These are phyloP conservation scores for Montipora cactus DNA, from an alignment of 64 coral and sea anemone genomes.

Conservation along the genomic window DNA sequence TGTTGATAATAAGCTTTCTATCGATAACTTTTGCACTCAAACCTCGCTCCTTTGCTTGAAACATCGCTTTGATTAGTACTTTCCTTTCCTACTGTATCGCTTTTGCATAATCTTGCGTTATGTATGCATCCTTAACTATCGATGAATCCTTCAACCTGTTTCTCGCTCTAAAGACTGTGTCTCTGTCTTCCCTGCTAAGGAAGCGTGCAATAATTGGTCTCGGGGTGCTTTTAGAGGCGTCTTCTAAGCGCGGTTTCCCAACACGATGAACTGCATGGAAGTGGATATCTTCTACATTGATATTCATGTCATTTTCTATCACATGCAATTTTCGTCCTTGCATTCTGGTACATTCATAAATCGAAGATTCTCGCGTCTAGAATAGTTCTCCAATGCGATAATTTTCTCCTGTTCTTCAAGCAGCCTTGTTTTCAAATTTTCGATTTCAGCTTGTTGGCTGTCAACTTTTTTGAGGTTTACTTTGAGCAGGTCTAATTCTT, in stretches of 20 bases:
- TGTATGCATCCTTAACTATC: not conserved
- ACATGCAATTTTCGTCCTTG: not conserved
- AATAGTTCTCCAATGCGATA: not conserved
- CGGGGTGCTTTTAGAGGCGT: not conserved
- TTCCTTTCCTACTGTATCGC: not conserved
- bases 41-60: not conserved
- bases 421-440: not conserved
- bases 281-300: not conserved
- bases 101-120: not conserved
- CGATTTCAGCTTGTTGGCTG: not conserved
- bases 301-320: not conserved
- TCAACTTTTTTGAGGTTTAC: not conserved
- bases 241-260: constrained; percentile 7
- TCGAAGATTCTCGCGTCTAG: not conserved
- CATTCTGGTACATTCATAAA: not conserved
- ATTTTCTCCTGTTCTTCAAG: not conserved
- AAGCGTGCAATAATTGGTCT: constrained; percentile 6
- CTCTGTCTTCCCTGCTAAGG: not conserved
- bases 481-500: not conserved
- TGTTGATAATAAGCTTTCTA: not conserved
- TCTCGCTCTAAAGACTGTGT: not conserved
- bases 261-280: not conserved
- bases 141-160: not conserved
- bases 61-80: not conserved
- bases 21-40: not conserved